Percentiles rank a stretch among this genome's conserved stretches.
Conservation (phyloP, 2,797 vertebrate genomes). For the Mareca strepera region DNA sequence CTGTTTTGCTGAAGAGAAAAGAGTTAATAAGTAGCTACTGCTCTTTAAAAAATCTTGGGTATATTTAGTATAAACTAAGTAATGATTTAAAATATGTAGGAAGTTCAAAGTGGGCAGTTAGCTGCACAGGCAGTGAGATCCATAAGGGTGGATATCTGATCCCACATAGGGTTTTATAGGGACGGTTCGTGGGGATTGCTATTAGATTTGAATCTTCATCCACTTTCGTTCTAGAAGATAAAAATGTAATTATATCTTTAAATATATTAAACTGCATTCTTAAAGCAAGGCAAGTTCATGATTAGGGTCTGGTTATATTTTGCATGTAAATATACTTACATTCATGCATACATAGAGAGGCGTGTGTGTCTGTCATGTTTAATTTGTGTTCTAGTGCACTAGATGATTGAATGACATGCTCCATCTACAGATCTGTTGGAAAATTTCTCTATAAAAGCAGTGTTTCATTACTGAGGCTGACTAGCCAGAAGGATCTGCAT, state of each 20-base stretch:
- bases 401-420: neutral
- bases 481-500: neutral
- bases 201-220: neutral
- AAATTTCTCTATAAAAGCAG: neutral
- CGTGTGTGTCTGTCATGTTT: neutral
- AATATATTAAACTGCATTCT: neutral
- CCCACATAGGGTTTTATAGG: neutral
- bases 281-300: neutral
- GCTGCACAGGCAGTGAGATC: neutral
- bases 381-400: neutral
- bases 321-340: neutral
- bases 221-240: neutral
- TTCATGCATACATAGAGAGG: neutral
- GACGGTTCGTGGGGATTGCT: rapidly evolving
- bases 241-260: neutral
- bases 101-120: neutral
- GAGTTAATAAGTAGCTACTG: neutral
- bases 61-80: neutral
- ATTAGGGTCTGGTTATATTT: neutral
- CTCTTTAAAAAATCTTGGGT: neutral
- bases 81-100: neutral
- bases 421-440: neutral
- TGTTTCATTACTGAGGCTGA: neutral
- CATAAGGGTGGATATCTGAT: neutral
- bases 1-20: neutral